Evolutionary conservation across 2,888 invertebrate species (phyloP).

Genomic region (Drosophila monieri): DNA sequence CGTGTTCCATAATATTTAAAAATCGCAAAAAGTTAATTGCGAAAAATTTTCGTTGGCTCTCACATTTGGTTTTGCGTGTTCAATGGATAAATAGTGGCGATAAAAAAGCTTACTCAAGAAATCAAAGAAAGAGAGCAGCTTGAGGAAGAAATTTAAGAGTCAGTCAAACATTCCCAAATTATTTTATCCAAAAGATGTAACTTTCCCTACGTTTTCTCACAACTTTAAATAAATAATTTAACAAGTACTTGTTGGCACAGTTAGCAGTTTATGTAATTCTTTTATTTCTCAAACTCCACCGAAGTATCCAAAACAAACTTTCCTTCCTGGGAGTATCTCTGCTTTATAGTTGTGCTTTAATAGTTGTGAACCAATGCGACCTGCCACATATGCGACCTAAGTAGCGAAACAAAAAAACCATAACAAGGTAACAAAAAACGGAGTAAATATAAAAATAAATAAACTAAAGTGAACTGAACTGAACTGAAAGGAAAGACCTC

Average conservation of each 20-base stretch:
- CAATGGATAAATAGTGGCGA: slow-evolving; percentile 50
- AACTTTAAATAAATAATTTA: no score
- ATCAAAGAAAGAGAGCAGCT: neutral
- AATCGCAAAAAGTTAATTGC: slow-evolving; percentile 78
- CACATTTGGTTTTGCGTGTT: slow-evolving; percentile 55
- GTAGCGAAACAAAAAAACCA: slow-evolving; percentile 23
- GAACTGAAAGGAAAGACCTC: slow-evolving; percentile 29
- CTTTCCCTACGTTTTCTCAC: no score
- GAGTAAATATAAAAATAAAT: slow-evolving; percentile 59
- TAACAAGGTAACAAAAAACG: slow-evolving; percentile 53
- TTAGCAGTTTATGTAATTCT: no score
- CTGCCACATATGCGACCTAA: slow-evolving; percentile 17
- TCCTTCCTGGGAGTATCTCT: neutral
- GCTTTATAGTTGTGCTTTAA: neutral
- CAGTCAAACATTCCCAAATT: neutral
- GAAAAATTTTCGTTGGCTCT: slow-evolving; percentile 48
- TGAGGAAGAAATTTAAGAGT: neutral
- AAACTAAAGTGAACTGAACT: slow-evolving; percentile 50
- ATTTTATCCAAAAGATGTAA: no score
- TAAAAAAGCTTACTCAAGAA: slow-evolving; percentile 39
- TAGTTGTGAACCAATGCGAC: neutral
- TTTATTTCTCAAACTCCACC: neutral
- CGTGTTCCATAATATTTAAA: slow-evolving; percentile 80
- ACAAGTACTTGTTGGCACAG: no score
- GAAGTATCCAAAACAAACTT: neutral